These are phyloP conservation scores for Thaumetopoea pityocampa DNA, from an alignment of 1,140 invertebrate genomes.

Conservation along the genomic window DNA sequence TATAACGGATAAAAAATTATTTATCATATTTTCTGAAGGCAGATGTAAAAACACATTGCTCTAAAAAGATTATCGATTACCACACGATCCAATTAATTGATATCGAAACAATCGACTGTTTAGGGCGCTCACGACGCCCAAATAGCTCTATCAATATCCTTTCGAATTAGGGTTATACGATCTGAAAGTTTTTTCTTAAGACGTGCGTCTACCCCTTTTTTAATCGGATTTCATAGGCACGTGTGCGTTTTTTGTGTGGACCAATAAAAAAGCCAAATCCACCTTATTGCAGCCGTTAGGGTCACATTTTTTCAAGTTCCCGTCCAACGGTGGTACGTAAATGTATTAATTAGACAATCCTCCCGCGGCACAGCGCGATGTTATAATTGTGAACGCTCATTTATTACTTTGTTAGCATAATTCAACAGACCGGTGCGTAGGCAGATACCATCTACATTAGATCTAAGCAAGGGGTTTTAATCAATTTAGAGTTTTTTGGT, in stretches of 20 bases:
- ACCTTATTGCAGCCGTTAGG: slow-evolving; percentile 67
- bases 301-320: slow-evolving; percentile 56
- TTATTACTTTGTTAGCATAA: slow-evolving; percentile 47
- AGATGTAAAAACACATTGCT: slow-evolving; percentile 67
- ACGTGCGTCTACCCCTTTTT: slow-evolving; percentile 67
- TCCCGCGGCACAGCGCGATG: slow-evolving; percentile 19
- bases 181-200: slow-evolving; percentile 51
- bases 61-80: slow-evolving; percentile 66
- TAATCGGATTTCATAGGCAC: slow-evolving; percentile 69
- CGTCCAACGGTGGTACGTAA: slow-evolving; percentile 46
- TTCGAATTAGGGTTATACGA: slow-evolving; percentile 65
- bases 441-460: slow-evolving; percentile 23
- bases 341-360: slow-evolving; percentile 64
- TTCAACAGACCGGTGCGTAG: slow-evolving; percentile 30
- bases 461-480: slow-evolving; percentile 9
- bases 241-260: slow-evolving; percentile 54
- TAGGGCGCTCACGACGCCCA: slow-evolving; percentile 48
- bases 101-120: slow-evolving; percentile 64
- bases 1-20: slow-evolving; percentile 24
- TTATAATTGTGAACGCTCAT: slow-evolving; percentile 34
- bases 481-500: slow-evolving; percentile 9
- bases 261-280: slow-evolving; percentile 62
- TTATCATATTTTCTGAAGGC: slow-evolving; percentile 43
- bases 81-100: slow-evolving; percentile 72
- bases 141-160: slow-evolving; percentile 69